These are phyloP conservation scores for Microchrysa polita DNA, from an alignment of 2,888 invertebrate species.

Conservation along the genomic window DNA sequence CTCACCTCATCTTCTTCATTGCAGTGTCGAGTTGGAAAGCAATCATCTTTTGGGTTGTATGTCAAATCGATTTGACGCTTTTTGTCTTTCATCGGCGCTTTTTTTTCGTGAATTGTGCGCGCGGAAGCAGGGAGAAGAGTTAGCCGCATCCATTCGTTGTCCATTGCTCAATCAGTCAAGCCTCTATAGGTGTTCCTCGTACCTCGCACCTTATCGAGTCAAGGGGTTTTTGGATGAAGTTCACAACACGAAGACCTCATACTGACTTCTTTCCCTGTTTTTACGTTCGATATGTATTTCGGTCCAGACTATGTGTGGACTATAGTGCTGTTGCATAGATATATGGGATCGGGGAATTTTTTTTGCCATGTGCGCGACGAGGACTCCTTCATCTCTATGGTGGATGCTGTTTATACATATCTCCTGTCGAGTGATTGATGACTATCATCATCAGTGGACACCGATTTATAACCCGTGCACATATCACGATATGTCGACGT, in stretches of 20 bases:
- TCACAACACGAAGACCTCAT: slow-evolving; percentile 28
- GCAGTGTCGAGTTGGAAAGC: slow-evolving; percentile 27
- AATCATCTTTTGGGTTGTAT: slow-evolving; percentile 49
- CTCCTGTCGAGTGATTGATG: slow-evolving; percentile 51
- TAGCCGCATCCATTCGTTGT: slow-evolving; percentile 9
- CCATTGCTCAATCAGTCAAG: slow-evolving; percentile 28
- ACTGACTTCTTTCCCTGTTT: slow-evolving; percentile 23
- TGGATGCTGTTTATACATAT: slow-evolving; percentile 47
- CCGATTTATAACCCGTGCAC: slow-evolving; percentile 15
- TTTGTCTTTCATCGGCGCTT: slow-evolving; percentile 43
- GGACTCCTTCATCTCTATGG: slow-evolving; percentile 44
- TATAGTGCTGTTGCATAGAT: not conserved
- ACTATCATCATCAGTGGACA: slow-evolving; percentile 46
- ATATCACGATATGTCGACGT: not conserved
- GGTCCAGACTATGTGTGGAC: slow-evolving; percentile 35
- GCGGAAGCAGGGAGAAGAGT: slow-evolving; percentile 29
- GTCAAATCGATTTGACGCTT: slow-evolving; percentile 51
- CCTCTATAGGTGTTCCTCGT: not conserved
- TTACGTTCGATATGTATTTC: not conserved
- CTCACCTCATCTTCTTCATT: slow-evolving; percentile 48
- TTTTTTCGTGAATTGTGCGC: too few relatives aligned
- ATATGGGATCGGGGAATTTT: slow-evolving; percentile 30
- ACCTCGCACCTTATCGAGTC: not conserved
- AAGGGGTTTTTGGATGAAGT: not conserved
- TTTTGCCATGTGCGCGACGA: slow-evolving; percentile 37